These are phyloP conservation scores for Spodoptera picta DNA, from an alignment of 2,888 invertebrate species.

Conservation along the genomic window DNA sequence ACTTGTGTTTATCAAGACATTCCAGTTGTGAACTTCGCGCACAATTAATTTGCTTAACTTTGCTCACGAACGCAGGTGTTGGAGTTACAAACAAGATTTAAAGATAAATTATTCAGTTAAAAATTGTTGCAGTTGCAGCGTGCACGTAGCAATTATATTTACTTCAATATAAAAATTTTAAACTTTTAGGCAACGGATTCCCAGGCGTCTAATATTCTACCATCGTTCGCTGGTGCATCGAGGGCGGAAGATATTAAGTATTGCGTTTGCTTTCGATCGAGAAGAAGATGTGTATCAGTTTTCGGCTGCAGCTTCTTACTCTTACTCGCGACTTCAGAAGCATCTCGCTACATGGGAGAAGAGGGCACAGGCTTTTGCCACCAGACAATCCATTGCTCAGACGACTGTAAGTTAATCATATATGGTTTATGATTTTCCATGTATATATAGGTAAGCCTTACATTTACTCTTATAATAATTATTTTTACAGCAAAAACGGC, in stretches of 20 bases:
- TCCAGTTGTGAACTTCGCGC: no score
- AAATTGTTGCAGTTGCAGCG: not conserved
- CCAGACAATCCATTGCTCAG: slow-evolving; percentile 91
- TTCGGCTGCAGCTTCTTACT: slow-evolving; percentile 97
- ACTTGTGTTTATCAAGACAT: no score
- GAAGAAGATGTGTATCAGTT: slow-evolving; percentile 99
- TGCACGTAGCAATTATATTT: no score
- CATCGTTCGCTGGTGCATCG: slow-evolving; percentile 96
- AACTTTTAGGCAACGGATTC: slow-evolving; percentile 91
- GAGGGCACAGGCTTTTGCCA: slow-evolving; percentile 90
- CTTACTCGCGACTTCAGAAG: slow-evolving; percentile 96
- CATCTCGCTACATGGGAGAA: slow-evolving; percentile 92
- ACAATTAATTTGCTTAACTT: not conserved
- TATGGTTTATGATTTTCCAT: no score
- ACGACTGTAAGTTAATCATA: slow-evolving; percentile 85
- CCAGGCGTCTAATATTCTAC: slow-evolving; percentile 95
- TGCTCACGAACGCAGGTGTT: not conserved
- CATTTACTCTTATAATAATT: not conserved
- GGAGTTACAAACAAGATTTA: slow-evolving; percentile 9
- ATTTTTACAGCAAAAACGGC: slow-evolving; percentile 94
- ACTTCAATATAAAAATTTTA: no score
- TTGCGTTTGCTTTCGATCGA: slow-evolving; percentile 97
- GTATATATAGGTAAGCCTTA: no score
- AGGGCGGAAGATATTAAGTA: slow-evolving; percentile 96
- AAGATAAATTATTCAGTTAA: slow-evolving; percentile 1